A percentile compares a stretch with the other conserved stretches of the same genome.
phyloP scores from a whole-genome alignment of 2,888 invertebrate species.

The Cantharis lateralis region DNA sequence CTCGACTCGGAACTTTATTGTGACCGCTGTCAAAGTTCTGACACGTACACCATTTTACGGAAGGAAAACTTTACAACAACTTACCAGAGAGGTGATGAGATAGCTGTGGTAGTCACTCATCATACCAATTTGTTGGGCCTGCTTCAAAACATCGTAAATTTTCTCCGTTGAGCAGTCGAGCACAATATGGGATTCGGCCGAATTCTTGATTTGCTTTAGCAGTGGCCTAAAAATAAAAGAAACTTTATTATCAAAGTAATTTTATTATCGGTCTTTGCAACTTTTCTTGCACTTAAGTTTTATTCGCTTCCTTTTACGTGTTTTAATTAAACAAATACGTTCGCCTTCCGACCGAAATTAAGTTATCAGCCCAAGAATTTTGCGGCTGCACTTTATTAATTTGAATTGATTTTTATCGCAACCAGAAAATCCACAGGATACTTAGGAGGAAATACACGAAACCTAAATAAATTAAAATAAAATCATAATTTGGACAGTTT shows the following conservation, averaged over 20 bases:
- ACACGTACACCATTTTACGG: slow-evolving; percentile 4
- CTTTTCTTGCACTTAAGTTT: slow-evolving; percentile 13
- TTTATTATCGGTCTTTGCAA: slow-evolving; percentile 12
- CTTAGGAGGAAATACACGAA: background rate
- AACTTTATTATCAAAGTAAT: slow-evolving; percentile 17
- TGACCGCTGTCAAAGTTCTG: slow-evolving; percentile 7
- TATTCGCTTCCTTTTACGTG: slow-evolving; percentile 5
- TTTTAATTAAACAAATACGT: slow-evolving; percentile 12
- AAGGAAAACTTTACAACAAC: slow-evolving; percentile 36
- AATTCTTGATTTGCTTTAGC: slow-evolving; percentile 89
- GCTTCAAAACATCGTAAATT: slow-evolving; percentile 84
- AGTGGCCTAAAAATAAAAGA: slow-evolving; percentile 66
- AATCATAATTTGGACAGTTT: slow-evolving; percentile 16
- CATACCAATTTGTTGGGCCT: slow-evolving; percentile 96
- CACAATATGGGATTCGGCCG: slow-evolving; percentile 89
- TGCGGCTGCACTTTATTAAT: background rate
- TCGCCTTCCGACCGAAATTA: background rate
- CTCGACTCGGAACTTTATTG: slow-evolving; percentile 8
- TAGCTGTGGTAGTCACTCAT: slow-evolving; percentile 96
- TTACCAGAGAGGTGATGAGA: slow-evolving; percentile 87
- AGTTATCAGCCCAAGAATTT: background rate
- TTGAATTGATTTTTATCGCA: background rate
- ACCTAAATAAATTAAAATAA: slow-evolving; percentile 20
- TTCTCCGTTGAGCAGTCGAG: slow-evolving; percentile 87
- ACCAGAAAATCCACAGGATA: background rate